Evolutionary conservation across 1,140 invertebrate genomes (phyloP).

Genomic region (Octopus sinensis): DNA sequence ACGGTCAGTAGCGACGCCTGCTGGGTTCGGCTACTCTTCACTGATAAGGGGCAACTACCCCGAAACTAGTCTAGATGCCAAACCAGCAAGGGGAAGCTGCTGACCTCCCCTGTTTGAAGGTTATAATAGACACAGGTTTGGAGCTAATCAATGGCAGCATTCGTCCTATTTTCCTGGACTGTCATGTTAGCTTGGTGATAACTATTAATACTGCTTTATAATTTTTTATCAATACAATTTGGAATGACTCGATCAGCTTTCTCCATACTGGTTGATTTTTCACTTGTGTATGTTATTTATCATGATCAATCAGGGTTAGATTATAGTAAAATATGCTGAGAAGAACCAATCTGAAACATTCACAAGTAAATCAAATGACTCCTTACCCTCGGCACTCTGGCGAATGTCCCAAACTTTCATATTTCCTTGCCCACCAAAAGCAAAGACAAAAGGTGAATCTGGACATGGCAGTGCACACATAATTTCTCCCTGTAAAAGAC

Average conservation of each 20-base stretch:
- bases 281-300: background rate
- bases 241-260: too few relatives aligned
- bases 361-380: background rate
- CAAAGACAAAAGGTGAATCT: slow-evolving; percentile 76
- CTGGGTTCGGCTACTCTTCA: too few relatives aligned
- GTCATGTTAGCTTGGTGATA: too few relatives aligned
- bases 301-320: background rate
- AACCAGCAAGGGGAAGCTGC: too few relatives aligned
- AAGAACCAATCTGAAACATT: background rate
- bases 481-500: slow-evolving; percentile 62
- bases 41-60: background rate
- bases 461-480: slow-evolving; percentile 74
- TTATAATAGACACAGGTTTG: too few relatives aligned
- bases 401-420: slow-evolving; percentile 74
- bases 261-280: too few relatives aligned
- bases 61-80: background rate
- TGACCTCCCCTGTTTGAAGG: too few relatives aligned
- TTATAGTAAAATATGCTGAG: background rate
- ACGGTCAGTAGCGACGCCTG: too few relatives aligned
- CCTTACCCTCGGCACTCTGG: slow-evolving; percentile 67
- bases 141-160: too few relatives aligned
- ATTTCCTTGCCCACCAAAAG: slow-evolving; percentile 77
- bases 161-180: too few relatives aligned
- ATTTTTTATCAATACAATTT: too few relatives aligned
- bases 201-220: too few relatives aligned